phyloP scores from a whole-genome alignment of 2,888 invertebrate genomes.

The Parelbella ahira region DNA sequence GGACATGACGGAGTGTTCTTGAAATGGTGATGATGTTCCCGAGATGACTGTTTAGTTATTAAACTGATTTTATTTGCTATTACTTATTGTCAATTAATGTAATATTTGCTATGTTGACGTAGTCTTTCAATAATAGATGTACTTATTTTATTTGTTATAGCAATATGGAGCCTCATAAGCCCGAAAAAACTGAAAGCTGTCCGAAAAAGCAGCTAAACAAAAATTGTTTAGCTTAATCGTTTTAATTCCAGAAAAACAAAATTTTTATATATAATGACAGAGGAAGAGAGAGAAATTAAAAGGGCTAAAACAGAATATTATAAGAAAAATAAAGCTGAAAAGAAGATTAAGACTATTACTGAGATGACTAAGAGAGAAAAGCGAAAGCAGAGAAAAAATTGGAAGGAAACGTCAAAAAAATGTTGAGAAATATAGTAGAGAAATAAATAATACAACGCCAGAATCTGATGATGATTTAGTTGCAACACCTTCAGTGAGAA shows the following conservation, averaged over 20 bases:
- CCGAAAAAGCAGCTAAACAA: constrained; percentile 9
- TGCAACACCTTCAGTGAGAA: no score
- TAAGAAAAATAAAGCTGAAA: constrained; percentile 28
- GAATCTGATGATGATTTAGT: background rate
- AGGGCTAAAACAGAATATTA: constrained; percentile 31
- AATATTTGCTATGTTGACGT: no score
- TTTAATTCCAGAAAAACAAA: no score
- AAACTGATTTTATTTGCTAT: no score
- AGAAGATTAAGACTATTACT: constrained; percentile 21
- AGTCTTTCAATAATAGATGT: no score
- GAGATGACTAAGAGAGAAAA: constrained; percentile 27
- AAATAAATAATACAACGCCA: background rate
- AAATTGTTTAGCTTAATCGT: background rate
- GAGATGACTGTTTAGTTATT: no score
- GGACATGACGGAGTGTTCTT: constrained; percentile 22
- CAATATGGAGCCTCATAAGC: no score
- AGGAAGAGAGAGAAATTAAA: constrained; percentile 32
- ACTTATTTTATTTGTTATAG: no score
- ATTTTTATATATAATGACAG: constrained; percentile 30
- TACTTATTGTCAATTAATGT: background rate
- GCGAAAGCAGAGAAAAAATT: constrained; percentile 26
- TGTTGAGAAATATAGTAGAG: background rate
- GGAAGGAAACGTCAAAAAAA: no score
- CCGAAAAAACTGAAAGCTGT: no score
- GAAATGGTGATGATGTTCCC: background rate